These are phyloP conservation scores for Laterallus jamaicensis DNA, from an alignment of 2,113 vertebrate species.

Conservation along the genomic window DNA sequence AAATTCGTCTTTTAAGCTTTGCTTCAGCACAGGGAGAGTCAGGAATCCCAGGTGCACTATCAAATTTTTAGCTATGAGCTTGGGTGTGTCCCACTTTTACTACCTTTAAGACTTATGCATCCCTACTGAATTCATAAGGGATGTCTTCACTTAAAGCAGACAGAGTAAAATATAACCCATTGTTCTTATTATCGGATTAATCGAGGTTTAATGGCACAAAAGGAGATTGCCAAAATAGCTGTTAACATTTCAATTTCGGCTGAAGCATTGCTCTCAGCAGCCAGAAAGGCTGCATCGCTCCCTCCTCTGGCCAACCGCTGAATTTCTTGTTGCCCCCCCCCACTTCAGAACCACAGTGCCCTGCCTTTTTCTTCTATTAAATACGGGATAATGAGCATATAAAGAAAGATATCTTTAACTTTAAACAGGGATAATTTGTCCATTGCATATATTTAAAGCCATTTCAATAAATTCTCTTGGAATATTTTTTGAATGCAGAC, in stretches of 20 bases:
- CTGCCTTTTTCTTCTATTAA: neutral
- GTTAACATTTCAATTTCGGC: neutral
- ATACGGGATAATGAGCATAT: neutral
- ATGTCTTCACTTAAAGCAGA: neutral
- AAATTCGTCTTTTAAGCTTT: neutral
- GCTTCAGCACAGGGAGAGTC: neutral
- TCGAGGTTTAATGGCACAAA: conserved; percentile 16
- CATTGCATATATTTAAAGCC: neutral
- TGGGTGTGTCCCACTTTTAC: neutral
- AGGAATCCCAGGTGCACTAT: neutral
- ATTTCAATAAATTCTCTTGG: neutral
- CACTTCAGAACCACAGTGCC: neutral
- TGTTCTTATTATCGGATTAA: conserved; percentile 19
- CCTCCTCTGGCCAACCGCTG: conserved; percentile 12
- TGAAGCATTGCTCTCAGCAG: neutral
- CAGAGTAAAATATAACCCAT: neutral
- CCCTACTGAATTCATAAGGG: neutral
- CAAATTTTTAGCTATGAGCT: neutral
- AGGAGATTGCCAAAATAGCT: neutral
- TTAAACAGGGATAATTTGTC: neutral
- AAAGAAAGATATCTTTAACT: neutral
- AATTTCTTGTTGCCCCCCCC: neutral
- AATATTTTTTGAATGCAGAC: neutral
- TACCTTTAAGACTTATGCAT: neutral
- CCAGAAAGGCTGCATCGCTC: neutral